Evolutionary conservation across 2,113 vertebrate species (phyloP).

Genomic region (Mandrillus leucophaeus): DNA sequence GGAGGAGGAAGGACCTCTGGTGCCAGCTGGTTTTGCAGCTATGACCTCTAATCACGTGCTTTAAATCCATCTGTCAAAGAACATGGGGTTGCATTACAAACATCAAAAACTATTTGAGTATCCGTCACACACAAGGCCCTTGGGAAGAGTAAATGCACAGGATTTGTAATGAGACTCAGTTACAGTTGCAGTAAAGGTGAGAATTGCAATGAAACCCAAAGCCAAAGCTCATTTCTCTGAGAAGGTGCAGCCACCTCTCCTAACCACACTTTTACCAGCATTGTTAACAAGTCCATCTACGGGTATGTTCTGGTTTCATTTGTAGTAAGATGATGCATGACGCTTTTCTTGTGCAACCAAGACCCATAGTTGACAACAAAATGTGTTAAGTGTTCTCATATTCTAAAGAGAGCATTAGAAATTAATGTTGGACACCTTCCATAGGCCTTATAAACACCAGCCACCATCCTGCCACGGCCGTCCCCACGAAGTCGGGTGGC

Average conservation of each 20-base stretch:
- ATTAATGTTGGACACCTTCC: neutral
- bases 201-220: neutral
- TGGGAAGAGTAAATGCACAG: neutral
- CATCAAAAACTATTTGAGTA: neutral
- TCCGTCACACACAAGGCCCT: neutral
- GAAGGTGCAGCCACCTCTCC: neutral
- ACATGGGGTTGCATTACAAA: fast-evolving
- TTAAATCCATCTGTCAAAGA: neutral
- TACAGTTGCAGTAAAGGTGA: neutral
- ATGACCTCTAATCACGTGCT: neutral
- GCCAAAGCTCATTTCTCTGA: neutral
- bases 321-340: neutral
- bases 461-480: fast-evolving
- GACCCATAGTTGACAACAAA: neutral
- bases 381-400: neutral
- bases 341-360: neutral
- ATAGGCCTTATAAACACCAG: fast-evolving
- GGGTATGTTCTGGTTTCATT: conserved; percentile 30
- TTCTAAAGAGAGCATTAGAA: neutral
- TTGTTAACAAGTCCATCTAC: neutral
- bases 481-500: fast-evolving
- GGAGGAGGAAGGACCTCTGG: too few species aligned
- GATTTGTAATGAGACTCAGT: too few species aligned
- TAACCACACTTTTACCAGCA: neutral
- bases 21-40: neutral